Evolutionary conservation across 2,113 vertebrate species (phyloP).

Genomic region (Phycodurus eques): DNA sequence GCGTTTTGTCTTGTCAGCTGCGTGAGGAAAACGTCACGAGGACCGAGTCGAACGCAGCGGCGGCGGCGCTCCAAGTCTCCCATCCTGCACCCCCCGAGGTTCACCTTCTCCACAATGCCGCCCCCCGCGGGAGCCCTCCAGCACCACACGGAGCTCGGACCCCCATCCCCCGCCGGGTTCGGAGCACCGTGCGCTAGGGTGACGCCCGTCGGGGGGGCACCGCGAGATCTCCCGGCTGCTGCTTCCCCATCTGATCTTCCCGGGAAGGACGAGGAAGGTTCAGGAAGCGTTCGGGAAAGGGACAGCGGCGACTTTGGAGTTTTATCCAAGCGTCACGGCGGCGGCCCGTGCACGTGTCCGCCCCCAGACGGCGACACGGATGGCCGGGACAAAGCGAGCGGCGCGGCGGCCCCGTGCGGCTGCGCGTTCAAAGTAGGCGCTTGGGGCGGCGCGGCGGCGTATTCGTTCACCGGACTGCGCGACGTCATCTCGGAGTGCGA

Average conservation of each 20-base stretch:
- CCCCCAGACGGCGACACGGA: slow-evolving; percentile 6
- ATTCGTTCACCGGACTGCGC: slow-evolving; percentile 92
- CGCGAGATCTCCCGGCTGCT: not conserved
- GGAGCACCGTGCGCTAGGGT: slow-evolving; percentile 2
- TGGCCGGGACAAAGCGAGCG: not conserved
- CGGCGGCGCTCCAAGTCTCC: slow-evolving; percentile 92
- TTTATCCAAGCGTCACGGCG: slow-evolving; percentile 75
- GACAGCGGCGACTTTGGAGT: slow-evolving; percentile 75
- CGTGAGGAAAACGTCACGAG: slow-evolving; percentile 84
- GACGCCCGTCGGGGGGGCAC: slow-evolving; percentile 35
- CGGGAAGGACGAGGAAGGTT: not conserved
- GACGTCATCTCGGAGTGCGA: slow-evolving; percentile 80
- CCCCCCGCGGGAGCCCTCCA: slow-evolving; percentile 72
- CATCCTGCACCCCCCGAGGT: slow-evolving; percentile 91
- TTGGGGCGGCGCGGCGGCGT: slow-evolving; percentile 89
- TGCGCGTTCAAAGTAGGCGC: slow-evolving; percentile 73
- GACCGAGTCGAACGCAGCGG: slow-evolving; percentile 81
- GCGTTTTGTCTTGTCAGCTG: slow-evolving; percentile 62
- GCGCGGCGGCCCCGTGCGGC: not conserved
- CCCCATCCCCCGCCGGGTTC: slow-evolving; percentile 57
- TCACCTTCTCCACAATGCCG: slow-evolving; percentile 78
- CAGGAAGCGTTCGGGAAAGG: not conserved
- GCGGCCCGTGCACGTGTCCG: slow-evolving; percentile 38
- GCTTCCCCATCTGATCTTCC: not conserved
- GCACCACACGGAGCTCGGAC: slow-evolving; percentile 68